Conservation (phyloP, 1,140 invertebrate species). For the Conus ventricosus region DNA sequence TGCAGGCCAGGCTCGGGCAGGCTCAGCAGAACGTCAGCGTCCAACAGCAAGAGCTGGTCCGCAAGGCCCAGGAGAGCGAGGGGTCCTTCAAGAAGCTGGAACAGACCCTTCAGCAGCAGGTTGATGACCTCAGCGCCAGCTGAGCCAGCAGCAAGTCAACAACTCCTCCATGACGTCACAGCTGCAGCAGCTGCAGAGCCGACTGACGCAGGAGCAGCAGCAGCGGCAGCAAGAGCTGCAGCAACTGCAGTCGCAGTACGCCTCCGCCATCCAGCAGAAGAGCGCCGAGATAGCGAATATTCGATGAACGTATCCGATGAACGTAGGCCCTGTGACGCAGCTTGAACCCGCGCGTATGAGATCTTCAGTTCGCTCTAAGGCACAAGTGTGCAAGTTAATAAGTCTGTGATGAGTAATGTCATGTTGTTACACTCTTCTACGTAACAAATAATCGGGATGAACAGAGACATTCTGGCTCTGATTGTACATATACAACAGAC, state of each 20-base stretch:
- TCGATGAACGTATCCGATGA: background rate
- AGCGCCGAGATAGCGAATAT: background rate
- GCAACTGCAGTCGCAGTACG: background rate
- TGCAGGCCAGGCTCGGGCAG: background rate
- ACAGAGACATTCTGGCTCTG: too few relatives aligned
- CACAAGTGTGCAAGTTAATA: background rate
- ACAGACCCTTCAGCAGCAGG: background rate
- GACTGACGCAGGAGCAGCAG: background rate
- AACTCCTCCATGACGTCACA: background rate
- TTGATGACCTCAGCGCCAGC: background rate
- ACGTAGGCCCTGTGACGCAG: background rate
- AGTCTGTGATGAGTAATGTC: background rate
- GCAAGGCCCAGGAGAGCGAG: background rate
- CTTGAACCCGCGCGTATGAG: background rate
- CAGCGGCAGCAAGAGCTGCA: background rate
- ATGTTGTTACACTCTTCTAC: background rate
- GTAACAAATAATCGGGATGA: background rate
- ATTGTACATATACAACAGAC: too few relatives aligned
- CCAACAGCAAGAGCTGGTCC: background rate
- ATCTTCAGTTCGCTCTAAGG: background rate
- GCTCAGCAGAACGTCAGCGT: background rate
- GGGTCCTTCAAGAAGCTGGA: background rate
- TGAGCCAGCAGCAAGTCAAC: constrained; percentile 5
- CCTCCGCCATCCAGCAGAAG: background rate
- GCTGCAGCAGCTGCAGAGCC: background rate